A percentile compares a stretch with the other conserved stretches of the same genome.
Evolutionary conservation across 2,797 vertebrate species (phyloP).

Genomic region (Poeciliopsis turneri): DNA sequence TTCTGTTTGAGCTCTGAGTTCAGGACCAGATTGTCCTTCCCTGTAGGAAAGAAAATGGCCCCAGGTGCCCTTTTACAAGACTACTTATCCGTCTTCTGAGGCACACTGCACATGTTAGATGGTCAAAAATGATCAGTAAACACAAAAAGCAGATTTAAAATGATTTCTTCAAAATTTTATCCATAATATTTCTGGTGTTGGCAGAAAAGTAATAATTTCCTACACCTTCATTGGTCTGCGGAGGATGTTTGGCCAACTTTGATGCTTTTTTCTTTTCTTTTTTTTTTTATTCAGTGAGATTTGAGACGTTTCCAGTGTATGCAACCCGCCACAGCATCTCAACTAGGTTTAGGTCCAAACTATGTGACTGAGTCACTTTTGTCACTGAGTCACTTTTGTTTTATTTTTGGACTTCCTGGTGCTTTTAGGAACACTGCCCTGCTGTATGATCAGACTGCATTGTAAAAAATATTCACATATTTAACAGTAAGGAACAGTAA

Average conservation of each 20-base stretch:
- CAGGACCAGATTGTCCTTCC: conserved; percentile 31
- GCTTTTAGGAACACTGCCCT: neutral
- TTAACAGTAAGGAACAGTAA: too few relatives aligned
- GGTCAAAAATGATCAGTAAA: neutral
- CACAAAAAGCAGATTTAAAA: neutral
- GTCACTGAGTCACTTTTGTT: neutral
- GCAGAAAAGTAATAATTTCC: neutral
- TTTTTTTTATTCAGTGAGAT: neutral
- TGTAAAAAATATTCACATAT: too few relatives aligned
- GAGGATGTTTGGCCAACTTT: neutral
- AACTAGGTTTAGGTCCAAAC: neutral
- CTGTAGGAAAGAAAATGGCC: conserved; percentile 3
- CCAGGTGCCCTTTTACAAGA: neutral
- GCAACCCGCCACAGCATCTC: neutral
- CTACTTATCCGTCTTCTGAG: conserved; percentile 4
- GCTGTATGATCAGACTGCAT: neutral
- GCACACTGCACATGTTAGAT: conserved; percentile 1
- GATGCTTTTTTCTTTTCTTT: neutral
- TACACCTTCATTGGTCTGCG: neutral
- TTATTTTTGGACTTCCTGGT: neutral
- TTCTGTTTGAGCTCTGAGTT: conserved; percentile 39
- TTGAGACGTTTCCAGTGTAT: neutral
- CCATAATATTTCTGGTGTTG: neutral
- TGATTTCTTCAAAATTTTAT: neutral
- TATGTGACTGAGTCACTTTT: neutral